These are phyloP conservation scores for Teinopalpus imperialis DNA, from an alignment of 2,888 invertebrate genomes.

Conservation along the genomic window DNA sequence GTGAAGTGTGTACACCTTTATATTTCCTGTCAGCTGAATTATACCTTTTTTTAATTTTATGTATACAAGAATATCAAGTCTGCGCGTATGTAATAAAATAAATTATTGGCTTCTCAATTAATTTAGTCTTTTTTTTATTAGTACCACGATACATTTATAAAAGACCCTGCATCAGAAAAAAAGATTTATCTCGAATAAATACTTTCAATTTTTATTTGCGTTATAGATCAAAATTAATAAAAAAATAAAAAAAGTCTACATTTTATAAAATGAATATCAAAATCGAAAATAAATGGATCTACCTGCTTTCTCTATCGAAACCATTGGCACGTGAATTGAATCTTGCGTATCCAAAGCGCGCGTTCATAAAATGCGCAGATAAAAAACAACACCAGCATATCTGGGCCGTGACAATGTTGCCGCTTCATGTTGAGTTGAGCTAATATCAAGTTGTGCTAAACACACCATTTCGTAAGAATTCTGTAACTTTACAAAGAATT, in stretches of 20 bases:
- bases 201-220: too few relatives aligned
- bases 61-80: too few relatives aligned
- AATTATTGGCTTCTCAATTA: too few relatives aligned
- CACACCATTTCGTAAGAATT: constrained; percentile 18
- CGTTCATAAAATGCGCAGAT: constrained; percentile 17
- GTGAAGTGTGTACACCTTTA: background rate
- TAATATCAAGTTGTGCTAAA: constrained; percentile 20
- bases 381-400: constrained; percentile 19
- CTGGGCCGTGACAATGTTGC: constrained; percentile 34
- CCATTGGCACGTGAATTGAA: constrained; percentile 67
- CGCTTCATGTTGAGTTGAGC: constrained; percentile 20
- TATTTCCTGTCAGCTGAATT: background rate
- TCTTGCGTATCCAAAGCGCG: constrained; percentile 45
- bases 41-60: too few relatives aligned
- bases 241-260: too few relatives aligned
- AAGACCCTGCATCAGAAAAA: too few relatives aligned
- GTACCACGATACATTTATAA: too few relatives aligned
- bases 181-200: too few relatives aligned
- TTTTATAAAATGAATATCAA: constrained; percentile 1
- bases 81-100: too few relatives aligned
- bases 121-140: too few relatives aligned
- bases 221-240: too few relatives aligned
- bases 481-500: constrained; percentile 9
- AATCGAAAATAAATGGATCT: background rate
- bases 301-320: background rate